phyloP scores from a whole-genome alignment of 2,113 vertebrate species.

The Tympanuchus pallidicinctus region DNA sequence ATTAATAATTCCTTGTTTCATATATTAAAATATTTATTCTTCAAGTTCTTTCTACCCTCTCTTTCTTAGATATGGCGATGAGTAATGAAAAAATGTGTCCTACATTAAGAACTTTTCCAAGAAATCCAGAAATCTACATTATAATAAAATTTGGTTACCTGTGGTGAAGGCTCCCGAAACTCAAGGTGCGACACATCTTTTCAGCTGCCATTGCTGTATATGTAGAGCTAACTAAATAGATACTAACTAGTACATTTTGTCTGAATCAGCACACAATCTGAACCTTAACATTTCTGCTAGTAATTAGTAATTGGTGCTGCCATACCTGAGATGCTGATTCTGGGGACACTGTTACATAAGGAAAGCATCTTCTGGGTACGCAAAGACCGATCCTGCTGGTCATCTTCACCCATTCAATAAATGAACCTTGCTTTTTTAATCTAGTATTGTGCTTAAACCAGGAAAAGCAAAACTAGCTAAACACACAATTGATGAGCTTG shows the following conservation, averaged over 20 bases:
- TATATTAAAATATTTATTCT: constrained; percentile 60
- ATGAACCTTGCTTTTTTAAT: neutral
- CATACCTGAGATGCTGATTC: constrained; percentile 49
- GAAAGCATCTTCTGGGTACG: constrained; percentile 28
- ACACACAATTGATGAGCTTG: fast-evolving
- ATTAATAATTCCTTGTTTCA: constrained; percentile 17
- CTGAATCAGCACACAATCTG: constrained; percentile 42
- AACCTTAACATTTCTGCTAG: neutral
- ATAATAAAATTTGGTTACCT: constrained; percentile 60
- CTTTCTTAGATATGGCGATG: neutral
- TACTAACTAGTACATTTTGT: constrained; percentile 66
- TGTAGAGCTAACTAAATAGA: constrained; percentile 67
- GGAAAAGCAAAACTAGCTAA: neutral
- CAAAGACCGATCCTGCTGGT: neutral
- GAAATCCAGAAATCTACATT: constrained; percentile 53
- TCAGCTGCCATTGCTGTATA: constrained; percentile 10
- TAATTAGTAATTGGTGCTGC: neutral
- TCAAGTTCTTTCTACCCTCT: neutral
- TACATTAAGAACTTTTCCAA: constrained; percentile 6
- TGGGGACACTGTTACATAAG: neutral
- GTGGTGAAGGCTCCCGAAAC: constrained; percentile 41
- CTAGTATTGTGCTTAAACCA: neutral
- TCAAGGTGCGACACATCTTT: constrained; percentile 48
- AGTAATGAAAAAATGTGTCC: constrained; percentile 34
- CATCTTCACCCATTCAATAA: neutral